Base-by-base conservation (phyloP, 2,797 vertebrate genomes). In the Oreonectes daqikongensis region DNA sequence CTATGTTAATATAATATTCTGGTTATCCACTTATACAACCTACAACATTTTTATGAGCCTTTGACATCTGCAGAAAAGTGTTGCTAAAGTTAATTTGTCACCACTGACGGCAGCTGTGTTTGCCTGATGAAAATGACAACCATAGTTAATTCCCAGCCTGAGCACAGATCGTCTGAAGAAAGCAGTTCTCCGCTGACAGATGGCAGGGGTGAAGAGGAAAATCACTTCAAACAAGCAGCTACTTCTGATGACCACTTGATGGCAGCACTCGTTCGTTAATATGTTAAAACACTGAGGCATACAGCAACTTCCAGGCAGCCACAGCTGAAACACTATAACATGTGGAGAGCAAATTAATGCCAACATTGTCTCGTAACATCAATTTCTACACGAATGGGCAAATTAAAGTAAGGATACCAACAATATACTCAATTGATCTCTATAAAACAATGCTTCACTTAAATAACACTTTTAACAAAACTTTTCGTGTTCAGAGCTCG, bases 71-170 rank as follows among this genome's bases (percentile, higher is more conserved):
- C 40, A 70, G 40, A 22, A 75, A 57, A 42, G 30, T 53, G 42
- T 52, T 4, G 26, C 28, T 53, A 30, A 64, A 12, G 60, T 52
- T 52, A 22, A 71, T 55, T 14, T 71, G 26, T 53, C 60, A 50
- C 32, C 46, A 6, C 22, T 70, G 67, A 15, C 22, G 14, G 18
- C 67, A 63, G 66, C 48, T 38, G 24, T 38, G 24, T 61, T 61
- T 78, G 67, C 46, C 40, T 61, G 53, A 32, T 28, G 10, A 30
- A 70, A 65, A 65, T 30, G 24, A 78, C 32, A 42, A 64, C n/a
- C 28, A 42, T 38, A 35, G 50, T 80, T 48, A 60, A 59, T 42
- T 71, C 61, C 60, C 66, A 64, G 65, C 32, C 64, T 79, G 72
- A 69, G 17, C 26, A 52, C 65, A 61, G 65, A 26, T 52, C 59